Conservation (phyloP, 1,140 invertebrate genomes). For the Hylyphantes graminicola region DNA sequence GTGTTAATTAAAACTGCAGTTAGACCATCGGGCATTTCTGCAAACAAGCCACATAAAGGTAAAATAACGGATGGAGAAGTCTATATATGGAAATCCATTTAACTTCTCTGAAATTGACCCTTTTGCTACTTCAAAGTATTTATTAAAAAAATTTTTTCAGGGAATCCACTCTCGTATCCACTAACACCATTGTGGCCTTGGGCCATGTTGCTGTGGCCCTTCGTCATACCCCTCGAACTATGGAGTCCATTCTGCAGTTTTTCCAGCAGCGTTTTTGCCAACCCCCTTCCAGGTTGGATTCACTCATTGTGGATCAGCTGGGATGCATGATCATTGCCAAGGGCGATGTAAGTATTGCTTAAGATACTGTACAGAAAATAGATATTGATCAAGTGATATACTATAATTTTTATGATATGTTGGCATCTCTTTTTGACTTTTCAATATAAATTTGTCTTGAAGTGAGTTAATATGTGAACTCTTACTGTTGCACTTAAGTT, state of each 20-base stretch:
- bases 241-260: slow-evolving; percentile 95
- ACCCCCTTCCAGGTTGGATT: slow-evolving; percentile 85
- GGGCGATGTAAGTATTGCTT: slow-evolving; percentile 73
- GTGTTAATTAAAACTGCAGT: too few species aligned
- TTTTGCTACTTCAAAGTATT: too few species aligned
- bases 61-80: not conserved
- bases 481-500: too few species aligned
- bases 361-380: not conserved
- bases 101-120: too few species aligned
- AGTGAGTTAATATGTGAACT: too few species aligned
- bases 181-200: slow-evolving; percentile 96
- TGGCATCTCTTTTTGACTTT: too few species aligned
- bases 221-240: slow-evolving; percentile 89
- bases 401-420: too few species aligned
- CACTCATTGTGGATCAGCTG: slow-evolving; percentile 94
- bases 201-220: slow-evolving; percentile 96
- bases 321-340: slow-evolving; percentile 95
- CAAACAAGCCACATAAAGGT: too few species aligned
- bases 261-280: slow-evolving; percentile 96
- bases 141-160: slow-evolving; percentile 71
- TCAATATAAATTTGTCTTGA: too few species aligned
- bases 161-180: slow-evolving; percentile 89
- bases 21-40: too few species aligned
- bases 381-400: not conserved
- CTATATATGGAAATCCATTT: too few species aligned